phyloP scores from a whole-genome alignment of 2,113 vertebrate genomes.

The Neolamprologus brichardi region DNA sequence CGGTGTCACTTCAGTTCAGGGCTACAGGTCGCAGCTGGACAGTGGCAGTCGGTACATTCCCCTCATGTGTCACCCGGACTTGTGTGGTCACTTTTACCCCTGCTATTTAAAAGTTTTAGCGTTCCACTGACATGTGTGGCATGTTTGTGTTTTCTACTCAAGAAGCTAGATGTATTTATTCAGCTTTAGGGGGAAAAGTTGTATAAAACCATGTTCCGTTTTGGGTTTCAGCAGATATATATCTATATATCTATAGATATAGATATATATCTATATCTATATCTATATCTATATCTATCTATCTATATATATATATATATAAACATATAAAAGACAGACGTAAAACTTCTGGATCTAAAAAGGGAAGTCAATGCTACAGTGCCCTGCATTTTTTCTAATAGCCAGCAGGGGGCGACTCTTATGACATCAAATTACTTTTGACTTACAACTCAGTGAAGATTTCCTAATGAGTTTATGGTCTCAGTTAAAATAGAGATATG shows the following conservation, averaged over 20 bases:
- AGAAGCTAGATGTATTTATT: accelerated
- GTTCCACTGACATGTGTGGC: background rate
- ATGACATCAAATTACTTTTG: background rate
- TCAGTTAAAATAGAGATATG: background rate
- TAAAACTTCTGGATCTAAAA: background rate
- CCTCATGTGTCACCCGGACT: background rate
- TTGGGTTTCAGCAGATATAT: background rate
- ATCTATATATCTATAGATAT: accelerated
- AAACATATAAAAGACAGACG: accelerated
- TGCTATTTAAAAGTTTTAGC: background rate
- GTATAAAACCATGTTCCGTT: background rate
- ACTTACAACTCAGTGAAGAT: background rate
- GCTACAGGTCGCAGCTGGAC: background rate
- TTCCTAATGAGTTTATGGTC: background rate
- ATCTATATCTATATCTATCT: accelerated
- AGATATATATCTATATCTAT: accelerated
- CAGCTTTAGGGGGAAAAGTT: accelerated
- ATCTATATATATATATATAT: accelerated
- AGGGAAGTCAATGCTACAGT: background rate
- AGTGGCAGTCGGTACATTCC: background rate
- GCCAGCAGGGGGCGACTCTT: background rate
- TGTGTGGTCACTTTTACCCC: background rate
- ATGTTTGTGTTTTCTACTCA: background rate
- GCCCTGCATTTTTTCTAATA: background rate
- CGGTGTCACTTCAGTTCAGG: background rate